Conservation (phyloP, 2,797 vertebrate genomes). For the Paratrypauchen microcephalus region DNA sequence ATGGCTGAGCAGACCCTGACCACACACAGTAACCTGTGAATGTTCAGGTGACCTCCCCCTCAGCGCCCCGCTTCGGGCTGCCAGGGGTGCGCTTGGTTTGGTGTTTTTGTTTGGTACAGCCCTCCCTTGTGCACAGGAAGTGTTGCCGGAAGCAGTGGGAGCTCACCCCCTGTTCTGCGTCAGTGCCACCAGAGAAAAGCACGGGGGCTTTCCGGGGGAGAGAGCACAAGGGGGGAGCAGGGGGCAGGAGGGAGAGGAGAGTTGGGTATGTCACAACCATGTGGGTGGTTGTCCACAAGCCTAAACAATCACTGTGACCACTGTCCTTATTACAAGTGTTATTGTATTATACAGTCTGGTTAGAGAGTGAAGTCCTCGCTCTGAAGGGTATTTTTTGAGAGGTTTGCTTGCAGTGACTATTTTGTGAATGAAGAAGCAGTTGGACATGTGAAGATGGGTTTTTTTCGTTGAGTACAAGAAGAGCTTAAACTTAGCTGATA, state of each 20-base stretch:
- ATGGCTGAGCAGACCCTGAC: constrained; percentile 76
- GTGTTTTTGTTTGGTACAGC: constrained; percentile 78
- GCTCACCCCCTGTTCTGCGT: constrained; percentile 80
- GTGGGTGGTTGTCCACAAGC: constrained; percentile 72
- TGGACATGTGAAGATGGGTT: constrained; percentile 22
- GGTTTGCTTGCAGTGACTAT: constrained; percentile 39
- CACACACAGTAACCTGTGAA: constrained; percentile 64
- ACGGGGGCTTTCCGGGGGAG: constrained; percentile 75
- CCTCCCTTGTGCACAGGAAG: constrained; percentile 76
- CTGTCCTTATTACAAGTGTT: constrained; percentile 64
- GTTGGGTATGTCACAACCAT: constrained; percentile 70
- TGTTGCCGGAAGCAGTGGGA: constrained; percentile 82
- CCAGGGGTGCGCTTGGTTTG: constrained; percentile 74
- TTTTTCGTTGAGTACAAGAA: constrained; percentile 22
- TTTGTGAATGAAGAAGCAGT: constrained; percentile 9
- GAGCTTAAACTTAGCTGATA: not conserved
- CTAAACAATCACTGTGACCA: constrained; percentile 52
- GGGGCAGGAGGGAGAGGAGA: constrained; percentile 31
- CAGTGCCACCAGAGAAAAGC: constrained; percentile 77
- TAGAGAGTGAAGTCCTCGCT: constrained; percentile 55
- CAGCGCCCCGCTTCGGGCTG: constrained; percentile 66
- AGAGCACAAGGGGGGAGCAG: constrained; percentile 21
- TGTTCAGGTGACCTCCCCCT: constrained; percentile 62
- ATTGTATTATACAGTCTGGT: constrained; percentile 50
- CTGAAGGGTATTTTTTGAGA: constrained; percentile 66